These are phyloP conservation scores for Aleiodes alternator DNA, from an alignment of 2,888 invertebrate genomes.

Conservation along the genomic window DNA sequence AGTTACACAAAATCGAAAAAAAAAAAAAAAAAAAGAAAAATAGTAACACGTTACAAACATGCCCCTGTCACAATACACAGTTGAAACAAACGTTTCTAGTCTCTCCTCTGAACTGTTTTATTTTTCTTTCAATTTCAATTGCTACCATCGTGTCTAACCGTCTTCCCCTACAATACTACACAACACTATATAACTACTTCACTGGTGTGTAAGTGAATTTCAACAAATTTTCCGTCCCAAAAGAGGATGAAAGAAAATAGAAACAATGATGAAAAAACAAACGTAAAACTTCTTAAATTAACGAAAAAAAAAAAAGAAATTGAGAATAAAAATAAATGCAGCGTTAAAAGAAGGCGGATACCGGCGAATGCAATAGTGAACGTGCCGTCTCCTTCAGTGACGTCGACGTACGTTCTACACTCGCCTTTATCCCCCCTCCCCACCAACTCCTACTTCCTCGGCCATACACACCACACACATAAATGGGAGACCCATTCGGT, in stretches of 20 bases:
- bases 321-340: neutral
- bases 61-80: slow-evolving; percentile 27
- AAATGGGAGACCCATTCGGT: neutral
- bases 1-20: neutral
- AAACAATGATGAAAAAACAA: neutral
- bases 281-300: neutral
- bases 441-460: slow-evolving; percentile 16
- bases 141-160: slow-evolving; percentile 12
- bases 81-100: slow-evolving; percentile 24
- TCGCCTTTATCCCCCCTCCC: slow-evolving; percentile 53
- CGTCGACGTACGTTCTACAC: slow-evolving; percentile 58
- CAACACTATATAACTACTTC: neutral
- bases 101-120: slow-evolving; percentile 9
- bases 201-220: slow-evolving; percentile 7
- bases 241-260: neutral
- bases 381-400: slow-evolving; percentile 56
- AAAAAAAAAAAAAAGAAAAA: too few relatives aligned
- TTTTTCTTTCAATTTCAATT: slow-evolving; percentile 13
- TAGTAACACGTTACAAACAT: slow-evolving; percentile 4
- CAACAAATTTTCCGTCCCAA: neutral
- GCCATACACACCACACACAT: neutral
- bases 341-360: slow-evolving; percentile 43
- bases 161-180: neutral
- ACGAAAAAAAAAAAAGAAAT: too few relatives aligned
- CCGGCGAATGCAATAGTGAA: slow-evolving; percentile 45